Percentiles rank a stretch among this genome's conserved stretches.
phyloP scores from a whole-genome alignment of 2,888 invertebrate genomes.

The Geophilus truncorum region DNA sequence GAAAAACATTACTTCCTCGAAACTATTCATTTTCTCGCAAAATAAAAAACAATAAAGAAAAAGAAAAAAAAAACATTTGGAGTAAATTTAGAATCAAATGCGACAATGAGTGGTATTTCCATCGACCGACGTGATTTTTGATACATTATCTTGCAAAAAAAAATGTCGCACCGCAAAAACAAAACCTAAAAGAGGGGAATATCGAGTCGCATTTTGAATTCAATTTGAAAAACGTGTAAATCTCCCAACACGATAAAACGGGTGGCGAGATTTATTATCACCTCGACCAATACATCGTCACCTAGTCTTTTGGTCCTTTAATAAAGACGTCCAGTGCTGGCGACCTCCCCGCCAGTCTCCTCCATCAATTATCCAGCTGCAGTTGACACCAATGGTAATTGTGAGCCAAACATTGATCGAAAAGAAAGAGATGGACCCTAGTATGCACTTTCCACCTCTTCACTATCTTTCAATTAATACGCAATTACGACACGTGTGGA shows the following conservation, averaged over 20 bases:
- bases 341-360: neutral
- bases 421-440: neutral
- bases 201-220: neutral
- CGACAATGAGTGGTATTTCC: too few species aligned
- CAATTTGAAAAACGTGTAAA: neutral
- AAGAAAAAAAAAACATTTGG: too few species aligned
- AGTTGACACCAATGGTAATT: conserved; percentile 23
- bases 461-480: conserved; percentile 13
- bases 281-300: neutral
- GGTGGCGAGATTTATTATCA: neutral
- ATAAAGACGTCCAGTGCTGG: conserved; percentile 11
- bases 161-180: neutral
- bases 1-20: neutral
- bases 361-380: conserved; percentile 21
- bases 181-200: neutral
- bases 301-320: neutral
- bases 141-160: neutral
- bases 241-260: neutral
- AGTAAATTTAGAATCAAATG: too few species aligned
- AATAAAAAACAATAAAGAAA: neutral
- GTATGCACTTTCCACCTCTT: conserved; percentile 8
- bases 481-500: neutral
- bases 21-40: neutral
- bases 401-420: conserved; percentile 17
- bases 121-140: too few species aligned